Conservation (phyloP, 2,113 vertebrate genomes). For the Psittacus erithacus region DNA sequence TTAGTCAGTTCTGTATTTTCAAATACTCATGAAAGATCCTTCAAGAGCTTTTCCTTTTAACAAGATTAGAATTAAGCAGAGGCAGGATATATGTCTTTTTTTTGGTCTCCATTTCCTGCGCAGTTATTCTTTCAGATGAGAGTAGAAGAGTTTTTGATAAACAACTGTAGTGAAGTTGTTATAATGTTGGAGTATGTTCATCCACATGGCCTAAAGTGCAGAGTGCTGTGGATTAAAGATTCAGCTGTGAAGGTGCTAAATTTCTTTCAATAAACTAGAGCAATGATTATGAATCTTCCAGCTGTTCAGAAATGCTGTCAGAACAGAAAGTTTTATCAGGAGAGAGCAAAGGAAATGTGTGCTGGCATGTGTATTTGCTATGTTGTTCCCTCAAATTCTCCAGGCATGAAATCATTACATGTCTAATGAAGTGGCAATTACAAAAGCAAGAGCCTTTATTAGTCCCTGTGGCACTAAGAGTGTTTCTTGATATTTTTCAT, state of each 20-base stretch:
- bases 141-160: neutral
- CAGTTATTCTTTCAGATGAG: neutral
- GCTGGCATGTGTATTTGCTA: neutral
- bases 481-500: neutral
- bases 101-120: neutral
- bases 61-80: neutral
- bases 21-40: neutral
- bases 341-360: neutral
- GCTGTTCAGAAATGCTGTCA: neutral
- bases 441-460: neutral
- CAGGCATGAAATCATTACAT: conserved; percentile 8
- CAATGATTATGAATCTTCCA: neutral
- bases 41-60: neutral
- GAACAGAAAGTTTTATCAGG: neutral
- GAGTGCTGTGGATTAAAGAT: neutral
- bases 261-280: neutral
- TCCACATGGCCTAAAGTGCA: neutral
- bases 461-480: neutral
- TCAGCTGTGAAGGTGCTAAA: neutral
- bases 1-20: neutral
- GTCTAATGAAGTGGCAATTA: conserved; percentile 30
- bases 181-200: neutral
- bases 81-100: neutral
- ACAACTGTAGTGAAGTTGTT: neutral
- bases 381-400: neutral